Evolutionary conservation across 2,113 vertebrate genomes (phyloP).

Genomic region (Mola mola): DNA sequence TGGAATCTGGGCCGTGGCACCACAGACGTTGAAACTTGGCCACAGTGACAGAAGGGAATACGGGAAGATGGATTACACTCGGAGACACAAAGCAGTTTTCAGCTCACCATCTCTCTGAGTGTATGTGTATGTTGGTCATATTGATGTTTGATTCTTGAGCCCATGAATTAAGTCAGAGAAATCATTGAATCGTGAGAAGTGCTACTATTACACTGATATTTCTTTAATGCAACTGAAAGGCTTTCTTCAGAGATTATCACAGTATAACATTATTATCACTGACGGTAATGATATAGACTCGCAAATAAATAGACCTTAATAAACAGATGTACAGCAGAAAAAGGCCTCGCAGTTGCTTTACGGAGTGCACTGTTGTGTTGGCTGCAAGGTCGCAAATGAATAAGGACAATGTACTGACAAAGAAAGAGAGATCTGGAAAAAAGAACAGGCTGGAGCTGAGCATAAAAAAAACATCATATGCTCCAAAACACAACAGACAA

Average conservation of each 20-base stretch:
- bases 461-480: too few relatives aligned
- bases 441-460: too few relatives aligned
- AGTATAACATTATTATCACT: too few relatives aligned
- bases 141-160: slow-evolving; percentile 3
- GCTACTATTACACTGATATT: background rate
- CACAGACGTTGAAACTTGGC: slow-evolving; percentile 47
- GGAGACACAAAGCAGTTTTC: slow-evolving; percentile 14
- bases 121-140: slow-evolving; percentile 9
- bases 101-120: background rate
- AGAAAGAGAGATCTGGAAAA: slow-evolving; percentile 1
- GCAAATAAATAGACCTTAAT: background rate
- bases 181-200: too few relatives aligned
- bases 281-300: background rate
- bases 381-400: slow-evolving; percentile 19
- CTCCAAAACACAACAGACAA: too few relatives aligned
- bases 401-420: slow-evolving; percentile 8
- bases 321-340: slow-evolving; percentile 22
- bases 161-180: background rate
- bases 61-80: slow-evolving; percentile 35
- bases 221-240: too few relatives aligned
- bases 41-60: slow-evolving; percentile 25
- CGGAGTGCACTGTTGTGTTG: background rate
- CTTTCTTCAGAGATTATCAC: too few relatives aligned
- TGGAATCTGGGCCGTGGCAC: slow-evolving; percentile 51
- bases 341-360: slow-evolving; percentile 21